A percentile compares a stretch with the other conserved stretches of the same genome.
Evolutionary conservation across 1,140 invertebrate genomes (phyloP).

Genomic region (Matsumurasca onukii): DNA sequence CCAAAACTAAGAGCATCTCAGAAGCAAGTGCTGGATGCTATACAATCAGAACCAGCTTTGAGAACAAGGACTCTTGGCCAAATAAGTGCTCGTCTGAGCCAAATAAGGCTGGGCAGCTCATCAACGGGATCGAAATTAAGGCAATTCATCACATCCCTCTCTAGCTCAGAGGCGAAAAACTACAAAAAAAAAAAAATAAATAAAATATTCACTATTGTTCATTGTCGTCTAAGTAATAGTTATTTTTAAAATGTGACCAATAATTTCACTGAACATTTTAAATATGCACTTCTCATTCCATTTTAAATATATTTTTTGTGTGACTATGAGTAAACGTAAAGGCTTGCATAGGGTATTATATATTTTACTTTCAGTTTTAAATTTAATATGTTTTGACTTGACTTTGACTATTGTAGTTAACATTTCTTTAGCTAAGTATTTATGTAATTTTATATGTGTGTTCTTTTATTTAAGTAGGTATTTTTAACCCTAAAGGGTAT

Average conservation of each 20-base stretch:
- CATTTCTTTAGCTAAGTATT: neutral
- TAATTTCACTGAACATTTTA: too few relatives aligned
- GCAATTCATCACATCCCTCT: neutral
- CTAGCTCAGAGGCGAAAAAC: neutral
- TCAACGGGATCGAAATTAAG: neutral
- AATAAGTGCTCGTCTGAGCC: neutral
- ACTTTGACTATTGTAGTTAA: neutral
- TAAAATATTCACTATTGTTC: neutral
- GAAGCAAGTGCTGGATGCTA: neutral
- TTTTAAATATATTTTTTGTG: neutral
- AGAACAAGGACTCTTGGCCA: neutral
- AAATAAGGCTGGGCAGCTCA: neutral
- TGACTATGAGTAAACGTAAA: neutral
- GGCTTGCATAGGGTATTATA: neutral
- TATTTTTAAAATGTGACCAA: too few relatives aligned
- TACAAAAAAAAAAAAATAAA: neutral
- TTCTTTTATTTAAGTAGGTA: neutral
- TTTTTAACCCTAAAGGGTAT: neutral
- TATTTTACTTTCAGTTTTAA: neutral
- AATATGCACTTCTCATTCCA: too few relatives aligned
- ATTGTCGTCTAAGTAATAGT: too few relatives aligned
- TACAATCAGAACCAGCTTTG: neutral
- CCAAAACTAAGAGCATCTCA: too few relatives aligned
- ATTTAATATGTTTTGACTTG: neutral
- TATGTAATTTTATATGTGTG: neutral